Conservation (phyloP, 2,888 invertebrate species). For the Morpho helenor region DNA sequence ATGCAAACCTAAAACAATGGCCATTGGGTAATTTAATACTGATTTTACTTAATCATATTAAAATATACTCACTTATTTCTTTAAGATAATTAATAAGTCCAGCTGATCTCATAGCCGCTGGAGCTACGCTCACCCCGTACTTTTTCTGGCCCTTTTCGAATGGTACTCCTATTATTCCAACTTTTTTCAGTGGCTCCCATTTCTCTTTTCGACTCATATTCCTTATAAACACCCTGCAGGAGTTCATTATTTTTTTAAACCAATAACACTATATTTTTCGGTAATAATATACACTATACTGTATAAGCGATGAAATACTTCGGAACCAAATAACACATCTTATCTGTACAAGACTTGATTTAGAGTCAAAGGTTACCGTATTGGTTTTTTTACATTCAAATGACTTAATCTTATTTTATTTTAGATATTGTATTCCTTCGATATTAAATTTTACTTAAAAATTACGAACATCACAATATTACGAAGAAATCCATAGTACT, state of each 20-base stretch:
- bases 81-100: constrained; percentile 81
- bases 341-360: constrained; percentile 4
- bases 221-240: constrained; percentile 50
- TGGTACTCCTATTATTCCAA: constrained; percentile 89
- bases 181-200: constrained; percentile 62
- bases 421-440: too few species aligned
- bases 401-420: too few species aligned
- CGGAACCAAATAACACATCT: constrained; percentile 10
- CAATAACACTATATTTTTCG: constrained; percentile 7
- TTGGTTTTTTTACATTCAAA: background rate
- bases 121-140: constrained; percentile 85
- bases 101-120: constrained; percentile 81
- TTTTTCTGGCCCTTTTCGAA: constrained; percentile 88
- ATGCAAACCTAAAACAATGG: too few species aligned
- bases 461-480: background rate
- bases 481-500: background rate
- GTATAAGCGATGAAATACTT: constrained; percentile 12
- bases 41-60: too few species aligned
- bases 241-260: constrained; percentile 48
- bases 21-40: too few species aligned
- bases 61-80: constrained; percentile 75
- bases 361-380: constrained; percentile 25
- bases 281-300: constrained; percentile 8
- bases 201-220: constrained; percentile 52
- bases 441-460: background rate